These are phyloP conservation scores for Callimico goeldii DNA, from an alignment of 2,797 vertebrate genomes.

Conservation along the genomic window DNA sequence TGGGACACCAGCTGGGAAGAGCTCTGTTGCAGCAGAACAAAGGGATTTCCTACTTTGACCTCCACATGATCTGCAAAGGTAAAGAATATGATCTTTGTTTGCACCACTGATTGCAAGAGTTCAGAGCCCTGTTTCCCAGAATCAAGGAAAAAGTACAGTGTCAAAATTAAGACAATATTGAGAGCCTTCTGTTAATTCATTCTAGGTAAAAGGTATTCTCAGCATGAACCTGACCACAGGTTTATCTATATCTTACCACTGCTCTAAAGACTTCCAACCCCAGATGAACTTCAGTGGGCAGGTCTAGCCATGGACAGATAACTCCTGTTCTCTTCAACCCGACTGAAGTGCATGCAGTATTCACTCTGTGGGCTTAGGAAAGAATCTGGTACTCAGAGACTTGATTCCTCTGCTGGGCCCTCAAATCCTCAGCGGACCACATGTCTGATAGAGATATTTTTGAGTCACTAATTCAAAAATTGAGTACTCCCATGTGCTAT, in stretches of 20 bases:
- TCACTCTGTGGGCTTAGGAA: not conserved
- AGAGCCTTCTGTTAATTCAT: not conserved
- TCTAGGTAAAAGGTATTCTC: not conserved
- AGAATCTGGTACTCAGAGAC: not conserved
- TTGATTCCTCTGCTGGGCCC: not conserved
- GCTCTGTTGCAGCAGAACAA: slow-evolving; percentile 93
- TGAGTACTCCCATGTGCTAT: not conserved
- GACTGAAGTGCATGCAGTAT: not conserved
- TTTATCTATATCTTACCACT: not conserved
- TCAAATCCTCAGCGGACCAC: not conserved
- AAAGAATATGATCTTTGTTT: slow-evolving; percentile 34
- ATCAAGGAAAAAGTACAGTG: not conserved
- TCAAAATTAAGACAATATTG: not conserved
- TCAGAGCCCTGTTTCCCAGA: not conserved
- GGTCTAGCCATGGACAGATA: not conserved
- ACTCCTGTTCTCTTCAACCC: not conserved
- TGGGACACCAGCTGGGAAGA: slow-evolving; percentile 93
- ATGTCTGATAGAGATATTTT: not conserved
- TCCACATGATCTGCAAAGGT: slow-evolving; percentile 87
- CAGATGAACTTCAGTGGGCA: not conserved
- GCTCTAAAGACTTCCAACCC: not conserved
- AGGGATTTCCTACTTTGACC: slow-evolving; percentile 94
- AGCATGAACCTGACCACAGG: not conserved
- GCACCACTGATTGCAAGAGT: not conserved
- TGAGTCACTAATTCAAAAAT: not conserved